These are phyloP conservation scores for Panzeria rudis DNA, from an alignment of 2,888 invertebrate species.

Conservation along the genomic window DNA sequence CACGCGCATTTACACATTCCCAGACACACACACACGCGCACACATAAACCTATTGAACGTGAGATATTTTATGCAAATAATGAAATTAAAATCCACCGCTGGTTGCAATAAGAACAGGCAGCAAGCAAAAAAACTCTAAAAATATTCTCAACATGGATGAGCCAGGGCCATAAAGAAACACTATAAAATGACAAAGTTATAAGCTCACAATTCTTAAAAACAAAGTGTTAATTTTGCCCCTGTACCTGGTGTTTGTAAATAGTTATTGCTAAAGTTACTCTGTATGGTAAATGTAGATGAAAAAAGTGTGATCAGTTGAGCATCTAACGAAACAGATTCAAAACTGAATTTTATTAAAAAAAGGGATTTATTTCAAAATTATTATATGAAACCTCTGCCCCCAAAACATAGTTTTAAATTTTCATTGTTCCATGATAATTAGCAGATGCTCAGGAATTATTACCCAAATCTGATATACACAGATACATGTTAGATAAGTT, in stretches of 20 bases:
- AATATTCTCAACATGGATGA: conserved; percentile 47
- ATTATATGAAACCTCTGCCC: too few relatives aligned
- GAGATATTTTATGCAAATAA: conserved; percentile 73
- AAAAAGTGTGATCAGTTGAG: too few relatives aligned
- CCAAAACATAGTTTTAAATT: too few relatives aligned
- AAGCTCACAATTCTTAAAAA: conserved; percentile 48
- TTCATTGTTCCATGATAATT: too few relatives aligned
- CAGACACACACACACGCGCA: background rate
- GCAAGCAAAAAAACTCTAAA: background rate
- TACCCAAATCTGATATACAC: too few relatives aligned
- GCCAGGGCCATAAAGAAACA: conserved; percentile 51
- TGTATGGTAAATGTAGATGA: too few relatives aligned
- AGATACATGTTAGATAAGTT: too few relatives aligned
- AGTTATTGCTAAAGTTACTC: too few relatives aligned
- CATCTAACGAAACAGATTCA: too few relatives aligned
- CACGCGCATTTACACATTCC: conserved; percentile 11
- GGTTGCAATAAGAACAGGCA: conserved; percentile 35
- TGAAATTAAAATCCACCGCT: conserved; percentile 68
- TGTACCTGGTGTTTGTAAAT: background rate
- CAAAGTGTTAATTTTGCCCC: conserved; percentile 65
- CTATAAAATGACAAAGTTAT: conserved; percentile 44
- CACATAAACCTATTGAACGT: conserved; percentile 45
- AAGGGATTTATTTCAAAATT: too few relatives aligned
- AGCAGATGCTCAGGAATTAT: too few relatives aligned
- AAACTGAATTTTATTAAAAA: too few relatives aligned